Base-by-base conservation (phyloP, 2,797 vertebrate genomes). In the Helarctos malayanus region DNA sequence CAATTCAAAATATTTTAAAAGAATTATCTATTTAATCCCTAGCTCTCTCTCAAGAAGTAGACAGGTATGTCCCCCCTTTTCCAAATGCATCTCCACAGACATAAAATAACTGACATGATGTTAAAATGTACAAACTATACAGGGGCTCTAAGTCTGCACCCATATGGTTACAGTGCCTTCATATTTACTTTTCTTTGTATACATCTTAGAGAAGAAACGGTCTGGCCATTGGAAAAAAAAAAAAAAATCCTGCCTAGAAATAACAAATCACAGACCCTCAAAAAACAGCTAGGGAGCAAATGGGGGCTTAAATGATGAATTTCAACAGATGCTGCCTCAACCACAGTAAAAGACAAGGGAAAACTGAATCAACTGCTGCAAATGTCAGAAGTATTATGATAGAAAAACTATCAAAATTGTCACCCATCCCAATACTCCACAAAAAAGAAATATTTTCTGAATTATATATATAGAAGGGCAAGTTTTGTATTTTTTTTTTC, bases 1-100 rank as follows among this genome's bases (percentile, higher is more conserved):
- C 63, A 85, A 76, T 69, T 94, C 29, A 96, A 78, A 94, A 85
- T 71, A 78, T 65, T 93, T 49, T 61, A 29, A 71, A 71, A 81
- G 32, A 27, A 76, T 61, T 65, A 76, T 57, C 47, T 89, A 65
- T n/a, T 75, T 80, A 97, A n/a, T 94, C 27, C 54, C 7, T 71
- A 88, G 47, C 25, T 81, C 23, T 75, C 32, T 65, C 35, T 84
- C 21, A 68, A 56, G 78, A 19, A 65, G 19, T 38, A 75, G 11
- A 80, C 35, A 91, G 52, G 0, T 80, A 38, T 76, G 15, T 61
- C 11, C 29, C 65, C 59, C 9, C 41, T 52, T 59, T 95, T 89
- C 82, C 57, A 93, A 69, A 63, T 9, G 38, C 27, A 76, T 59
- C 13, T n/a, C 68, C 29, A 63, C 21, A 78, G 49, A 89, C 19